Evolutionary conservation across 2,113 vertebrate species (phyloP).

Genomic region (Panthera uncia): DNA sequence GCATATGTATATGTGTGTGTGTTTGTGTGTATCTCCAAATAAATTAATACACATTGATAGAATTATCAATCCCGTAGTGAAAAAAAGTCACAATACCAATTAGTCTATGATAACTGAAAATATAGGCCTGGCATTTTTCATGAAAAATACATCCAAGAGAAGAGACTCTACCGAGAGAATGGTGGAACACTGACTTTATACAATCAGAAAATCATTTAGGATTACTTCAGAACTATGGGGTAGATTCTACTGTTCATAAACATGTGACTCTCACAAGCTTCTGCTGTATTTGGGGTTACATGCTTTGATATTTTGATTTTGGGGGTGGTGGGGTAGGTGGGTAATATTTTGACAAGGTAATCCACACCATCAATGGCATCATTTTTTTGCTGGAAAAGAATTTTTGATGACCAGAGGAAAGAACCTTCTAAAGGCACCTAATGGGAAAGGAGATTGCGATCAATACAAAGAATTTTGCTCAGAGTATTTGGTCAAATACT

Average conservation of each 20-base stretch:
- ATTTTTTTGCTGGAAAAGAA: background rate
- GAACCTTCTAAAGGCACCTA: background rate
- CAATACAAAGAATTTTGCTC: background rate
- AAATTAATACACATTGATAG: background rate
- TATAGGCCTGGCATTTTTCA: background rate
- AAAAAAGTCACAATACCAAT: background rate
- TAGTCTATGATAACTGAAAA: background rate
- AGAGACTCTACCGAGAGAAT: background rate
- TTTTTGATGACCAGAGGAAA: background rate
- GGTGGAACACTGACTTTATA: background rate
- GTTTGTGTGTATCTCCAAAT: background rate
- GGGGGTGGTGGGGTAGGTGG: background rate
- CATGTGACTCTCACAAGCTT: background rate
- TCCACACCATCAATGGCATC: background rate
- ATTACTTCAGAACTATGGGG: background rate
- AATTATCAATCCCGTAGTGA: background rate
- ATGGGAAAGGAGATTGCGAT: background rate
- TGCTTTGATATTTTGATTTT: background rate
- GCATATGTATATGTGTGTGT: fast-evolving
- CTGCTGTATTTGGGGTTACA: background rate
- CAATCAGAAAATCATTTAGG: background rate
- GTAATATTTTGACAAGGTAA: background rate
- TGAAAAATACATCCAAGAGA: background rate
- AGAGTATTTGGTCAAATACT: background rate
- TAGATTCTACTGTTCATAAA: too few relatives aligned